These are phyloP conservation scores for Rhynchotus rufescens DNA, from an alignment of 2,797 vertebrate species.

Conservation along the genomic window DNA sequence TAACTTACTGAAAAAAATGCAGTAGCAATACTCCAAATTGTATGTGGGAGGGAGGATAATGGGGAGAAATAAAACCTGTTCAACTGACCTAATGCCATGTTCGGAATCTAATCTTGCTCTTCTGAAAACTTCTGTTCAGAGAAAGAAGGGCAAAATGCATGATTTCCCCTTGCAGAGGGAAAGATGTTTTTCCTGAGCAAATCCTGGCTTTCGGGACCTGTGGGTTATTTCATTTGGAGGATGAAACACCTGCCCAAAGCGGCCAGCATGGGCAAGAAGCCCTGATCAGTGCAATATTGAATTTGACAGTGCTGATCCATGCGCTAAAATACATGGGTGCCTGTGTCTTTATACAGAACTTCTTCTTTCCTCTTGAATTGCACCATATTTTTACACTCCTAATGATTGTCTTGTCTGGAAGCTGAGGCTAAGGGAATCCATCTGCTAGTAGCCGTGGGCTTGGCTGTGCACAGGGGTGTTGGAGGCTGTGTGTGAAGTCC, in stretches of 20 bases:
- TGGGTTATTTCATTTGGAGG: neutral
- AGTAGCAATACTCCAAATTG: neutral
- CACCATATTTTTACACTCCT: neutral
- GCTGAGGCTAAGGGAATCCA: neutral
- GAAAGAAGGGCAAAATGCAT: neutral
- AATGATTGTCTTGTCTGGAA: neutral
- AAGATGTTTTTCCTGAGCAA: neutral
- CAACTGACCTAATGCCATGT: neutral
- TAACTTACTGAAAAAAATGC: neutral
- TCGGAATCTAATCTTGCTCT: neutral
- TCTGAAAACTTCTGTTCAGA: neutral
- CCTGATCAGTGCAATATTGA: neutral
- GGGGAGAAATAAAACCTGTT: neutral
- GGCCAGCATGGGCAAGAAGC: neutral
- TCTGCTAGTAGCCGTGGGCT: neutral
- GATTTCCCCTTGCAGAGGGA: neutral
- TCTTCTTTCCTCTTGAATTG: neutral
- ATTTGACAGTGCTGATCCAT: neutral
- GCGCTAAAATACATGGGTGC: neutral
- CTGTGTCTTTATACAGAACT: neutral
- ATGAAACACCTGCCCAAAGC: neutral
- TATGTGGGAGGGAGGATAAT: rapidly evolving
- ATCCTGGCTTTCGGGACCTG: neutral
- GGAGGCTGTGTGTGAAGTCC: neutral
- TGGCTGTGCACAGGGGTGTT: neutral